Evolutionary conservation across 2,797 vertebrate species (phyloP).

Genomic region (Neostethus bicornis): DNA sequence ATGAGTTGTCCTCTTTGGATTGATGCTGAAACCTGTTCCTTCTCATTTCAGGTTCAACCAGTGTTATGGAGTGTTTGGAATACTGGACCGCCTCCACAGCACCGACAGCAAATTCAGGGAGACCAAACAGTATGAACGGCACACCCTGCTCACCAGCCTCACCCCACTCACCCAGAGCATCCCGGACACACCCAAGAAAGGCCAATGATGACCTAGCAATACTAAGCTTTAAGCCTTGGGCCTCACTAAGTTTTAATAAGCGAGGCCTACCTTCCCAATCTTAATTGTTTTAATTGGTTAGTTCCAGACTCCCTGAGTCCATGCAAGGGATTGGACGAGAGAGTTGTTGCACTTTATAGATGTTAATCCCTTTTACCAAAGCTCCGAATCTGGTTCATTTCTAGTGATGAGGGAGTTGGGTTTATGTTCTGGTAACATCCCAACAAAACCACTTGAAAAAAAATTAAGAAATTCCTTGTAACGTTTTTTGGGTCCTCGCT

Average conservation of each 20-base stretch:
- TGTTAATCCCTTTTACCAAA: not conserved
- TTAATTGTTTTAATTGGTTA: conserved; percentile 15
- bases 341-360: conserved; percentile 19
- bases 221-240: not conserved
- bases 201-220: conserved; percentile 47
- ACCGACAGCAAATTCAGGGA: conserved; percentile 86
- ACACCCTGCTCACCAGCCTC: conserved; percentile 82
- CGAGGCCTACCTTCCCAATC: not conserved
- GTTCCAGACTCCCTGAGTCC: not conserved
- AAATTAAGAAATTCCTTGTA: no score
- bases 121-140: conserved; percentile 86
- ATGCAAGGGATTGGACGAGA: not conserved
- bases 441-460: not conserved
- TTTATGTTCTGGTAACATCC: not conserved
- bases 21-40: not conserved
- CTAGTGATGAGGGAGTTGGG: no score
- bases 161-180: conserved; percentile 88
- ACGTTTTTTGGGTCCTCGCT: conserved; percentile 7
- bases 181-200: conserved; percentile 80
- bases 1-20: not conserved
- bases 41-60: conserved; percentile 87
- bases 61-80: conserved; percentile 89
- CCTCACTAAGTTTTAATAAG: no score
- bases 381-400: no score
- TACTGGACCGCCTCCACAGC: conserved; percentile 90